Percentiles rank a stretch among this genome's conserved stretches.
Evolutionary conservation across 1,140 invertebrate genomes (phyloP).

Genomic region (Drosophila truncata): DNA sequence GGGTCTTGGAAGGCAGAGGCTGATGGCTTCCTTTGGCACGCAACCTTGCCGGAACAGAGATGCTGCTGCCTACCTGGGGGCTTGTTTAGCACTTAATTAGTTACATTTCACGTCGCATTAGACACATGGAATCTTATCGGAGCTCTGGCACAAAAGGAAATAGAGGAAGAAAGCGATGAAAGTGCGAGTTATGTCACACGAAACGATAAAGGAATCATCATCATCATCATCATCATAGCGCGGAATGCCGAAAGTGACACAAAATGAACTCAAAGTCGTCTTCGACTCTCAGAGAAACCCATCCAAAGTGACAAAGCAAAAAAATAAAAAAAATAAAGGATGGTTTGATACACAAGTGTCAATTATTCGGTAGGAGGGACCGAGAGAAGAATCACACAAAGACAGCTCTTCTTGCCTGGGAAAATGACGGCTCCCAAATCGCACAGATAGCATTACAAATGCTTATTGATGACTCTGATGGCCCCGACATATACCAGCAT

Average conservation of each 20-base stretch:
- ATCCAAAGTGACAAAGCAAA: conserved; percentile 21
- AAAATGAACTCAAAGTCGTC: conserved; percentile 25
- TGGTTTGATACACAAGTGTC: conserved; percentile 28
- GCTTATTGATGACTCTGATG: conserved; percentile 23
- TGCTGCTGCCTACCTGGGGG: conserved; percentile 6
- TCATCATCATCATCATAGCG: background rate
- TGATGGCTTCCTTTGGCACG: conserved; percentile 12
- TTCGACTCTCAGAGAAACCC: conserved; percentile 5
- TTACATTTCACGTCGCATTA: conserved; percentile 22
- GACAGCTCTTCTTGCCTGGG: conserved; percentile 11
- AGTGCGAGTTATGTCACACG: conserved; percentile 17
- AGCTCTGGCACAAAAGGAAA: conserved; percentile 34
- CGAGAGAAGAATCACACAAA: conserved; percentile 3
- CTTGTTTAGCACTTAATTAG: conserved; percentile 66
- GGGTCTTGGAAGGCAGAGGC: background rate
- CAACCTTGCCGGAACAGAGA: conserved; percentile 3
- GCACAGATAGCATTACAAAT: conserved; percentile 21
- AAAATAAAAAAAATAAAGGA: conserved; percentile 9
- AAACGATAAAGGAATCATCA: conserved; percentile 18
- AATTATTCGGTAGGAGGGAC: conserved; percentile 5
- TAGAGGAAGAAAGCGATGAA: conserved; percentile 33
- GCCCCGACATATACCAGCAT: conserved; percentile 12
- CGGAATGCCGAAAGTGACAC: conserved; percentile 12
- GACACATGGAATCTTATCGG: conserved; percentile 9
- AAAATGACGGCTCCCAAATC: conserved; percentile 16